Percentiles rank a stretch among this genome's conserved stretches.
Conservation (phyloP, 2,797 vertebrate species). For the Gambusia yucatana region DNA sequence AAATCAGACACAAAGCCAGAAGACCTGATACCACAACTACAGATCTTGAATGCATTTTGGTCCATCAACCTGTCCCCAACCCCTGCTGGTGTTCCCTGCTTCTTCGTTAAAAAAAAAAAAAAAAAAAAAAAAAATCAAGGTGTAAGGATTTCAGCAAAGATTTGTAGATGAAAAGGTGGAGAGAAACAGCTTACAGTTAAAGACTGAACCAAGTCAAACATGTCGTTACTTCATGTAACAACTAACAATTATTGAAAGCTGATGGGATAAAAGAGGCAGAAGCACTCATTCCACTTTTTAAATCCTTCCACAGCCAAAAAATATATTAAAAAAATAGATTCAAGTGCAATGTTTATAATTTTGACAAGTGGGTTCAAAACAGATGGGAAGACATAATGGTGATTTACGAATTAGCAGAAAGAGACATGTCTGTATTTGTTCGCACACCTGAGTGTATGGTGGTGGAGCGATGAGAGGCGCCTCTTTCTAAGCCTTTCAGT, state of each 20-base stretch:
- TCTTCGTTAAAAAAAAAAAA: background rate
- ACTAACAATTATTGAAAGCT: background rate
- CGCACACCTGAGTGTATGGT: conserved; percentile 44
- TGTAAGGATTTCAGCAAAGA: background rate
- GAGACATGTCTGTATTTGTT: conserved; percentile 28
- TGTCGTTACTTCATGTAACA: background rate
- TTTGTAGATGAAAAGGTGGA: background rate
- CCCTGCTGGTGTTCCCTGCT: background rate
- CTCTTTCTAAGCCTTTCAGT: conserved; percentile 20
- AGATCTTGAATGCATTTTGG: too few species aligned
- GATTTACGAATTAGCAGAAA: conserved; percentile 3
- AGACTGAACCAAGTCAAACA: background rate
- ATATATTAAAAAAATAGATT: background rate
- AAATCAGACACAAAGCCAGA: too few species aligned
- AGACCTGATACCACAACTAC: too few species aligned
- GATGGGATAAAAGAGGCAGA: background rate
- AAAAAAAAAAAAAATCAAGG: background rate
- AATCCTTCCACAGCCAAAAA: background rate
- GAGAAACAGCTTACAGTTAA: background rate
- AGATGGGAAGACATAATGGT: conserved; percentile 10
- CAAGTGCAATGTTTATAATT: background rate
- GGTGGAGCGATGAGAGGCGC: conserved; percentile 45
- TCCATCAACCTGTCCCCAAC: background rate
- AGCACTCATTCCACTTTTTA: background rate
- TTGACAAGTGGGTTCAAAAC: background rate